phyloP scores from a whole-genome alignment of 2,888 invertebrate species.

The Lepetodrilus schrolli region DNA sequence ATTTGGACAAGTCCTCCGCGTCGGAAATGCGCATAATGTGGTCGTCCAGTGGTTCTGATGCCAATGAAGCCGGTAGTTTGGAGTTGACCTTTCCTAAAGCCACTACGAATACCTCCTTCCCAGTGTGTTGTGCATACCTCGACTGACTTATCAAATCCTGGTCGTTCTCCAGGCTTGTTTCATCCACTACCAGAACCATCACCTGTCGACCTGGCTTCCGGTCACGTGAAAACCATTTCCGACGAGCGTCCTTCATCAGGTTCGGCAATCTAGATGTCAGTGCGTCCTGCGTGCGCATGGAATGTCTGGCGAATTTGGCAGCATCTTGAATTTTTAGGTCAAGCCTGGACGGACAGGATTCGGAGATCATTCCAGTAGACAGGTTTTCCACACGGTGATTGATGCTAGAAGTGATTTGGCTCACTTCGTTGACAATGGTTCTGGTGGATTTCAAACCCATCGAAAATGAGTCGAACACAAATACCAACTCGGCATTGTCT shows the following conservation, averaged over 20 bases:
- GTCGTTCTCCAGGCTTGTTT: neutral
- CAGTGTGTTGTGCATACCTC: neutral
- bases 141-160: conserved; percentile 20
- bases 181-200: conserved; percentile 29
- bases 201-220: neutral
- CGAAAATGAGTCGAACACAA: conserved; percentile 50
- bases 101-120: conserved; percentile 30
- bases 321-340: neutral
- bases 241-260: conserved; percentile 20
- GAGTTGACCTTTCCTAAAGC: neutral
- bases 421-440: neutral
- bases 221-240: neutral
- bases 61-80: neutral
- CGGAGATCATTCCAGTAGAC: neutral
- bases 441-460: conserved; percentile 37
- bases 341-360: neutral
- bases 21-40: neutral
- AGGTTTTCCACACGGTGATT: neutral
- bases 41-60: neutral
- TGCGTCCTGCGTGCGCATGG: neutral
- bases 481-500: conserved; percentile 47
- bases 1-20: neutral
- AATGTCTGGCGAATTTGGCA: neutral
- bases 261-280: neutral
- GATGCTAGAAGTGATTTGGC: conserved; percentile 2